Evolutionary conservation across 64 coral and sea anemone species (phyloP).

Genomic region (Pocillopora verrucosa): DNA sequence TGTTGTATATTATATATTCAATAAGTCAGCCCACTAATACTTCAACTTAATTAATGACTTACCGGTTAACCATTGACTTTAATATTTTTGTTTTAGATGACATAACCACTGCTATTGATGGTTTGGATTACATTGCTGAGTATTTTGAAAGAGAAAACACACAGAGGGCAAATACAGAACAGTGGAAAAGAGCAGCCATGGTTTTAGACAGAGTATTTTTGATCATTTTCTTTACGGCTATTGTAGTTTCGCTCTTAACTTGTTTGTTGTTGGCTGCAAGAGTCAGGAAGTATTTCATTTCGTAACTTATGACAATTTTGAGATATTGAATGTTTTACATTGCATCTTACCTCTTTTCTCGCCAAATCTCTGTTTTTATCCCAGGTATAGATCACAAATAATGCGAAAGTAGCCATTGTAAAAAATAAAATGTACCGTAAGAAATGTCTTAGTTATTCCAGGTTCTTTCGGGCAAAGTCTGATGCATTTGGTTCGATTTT

Average conservation of each 20-base stretch:
- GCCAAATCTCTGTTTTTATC: no score
- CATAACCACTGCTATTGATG: not conserved
- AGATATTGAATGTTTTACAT: not conserved
- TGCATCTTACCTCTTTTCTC: not conserved
- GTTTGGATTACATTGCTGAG: not conserved
- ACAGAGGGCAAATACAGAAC: constrained; percentile 38
- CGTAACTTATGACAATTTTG: not conserved
- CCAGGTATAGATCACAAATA: no score
- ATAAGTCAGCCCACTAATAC: constrained; percentile 3
- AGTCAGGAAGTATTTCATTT: constrained; percentile 28
- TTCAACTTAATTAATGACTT: no score
- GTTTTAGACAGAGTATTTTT: constrained; percentile 70
- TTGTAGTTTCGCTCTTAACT: constrained; percentile 50
- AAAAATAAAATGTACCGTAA: not conserved
- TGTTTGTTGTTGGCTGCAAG: constrained; percentile 66
- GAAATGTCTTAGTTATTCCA: no score
- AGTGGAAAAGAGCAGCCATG: constrained; percentile 73
- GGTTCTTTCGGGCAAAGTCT: no score
- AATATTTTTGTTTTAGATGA: not conserved
- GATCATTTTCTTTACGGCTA: constrained; percentile 67
- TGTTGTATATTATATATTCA: no score
- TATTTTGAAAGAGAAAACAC: constrained; percentile 27
- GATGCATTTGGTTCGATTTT: no score
- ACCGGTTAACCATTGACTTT: not conserved
- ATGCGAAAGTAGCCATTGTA: not conserved